Evolutionary conservation across 2,888 invertebrate species (phyloP).

Genomic region (Chloromyia formosa): DNA sequence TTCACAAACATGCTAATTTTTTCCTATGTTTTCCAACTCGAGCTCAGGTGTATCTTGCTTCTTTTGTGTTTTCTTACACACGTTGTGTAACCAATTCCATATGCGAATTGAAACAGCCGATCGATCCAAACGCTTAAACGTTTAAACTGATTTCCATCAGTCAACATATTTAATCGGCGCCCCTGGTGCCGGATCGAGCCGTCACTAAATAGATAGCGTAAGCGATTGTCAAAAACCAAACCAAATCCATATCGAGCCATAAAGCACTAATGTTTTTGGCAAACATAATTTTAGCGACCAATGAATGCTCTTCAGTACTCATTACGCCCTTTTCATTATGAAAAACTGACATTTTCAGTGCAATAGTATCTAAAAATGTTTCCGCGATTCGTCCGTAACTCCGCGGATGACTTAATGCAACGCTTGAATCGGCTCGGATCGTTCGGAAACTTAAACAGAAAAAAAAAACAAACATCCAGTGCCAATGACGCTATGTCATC

Average conservation of each 20-base stretch:
- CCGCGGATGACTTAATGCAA: no score
- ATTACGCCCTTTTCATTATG: neutral
- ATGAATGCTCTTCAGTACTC: neutral
- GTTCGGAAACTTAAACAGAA: neutral
- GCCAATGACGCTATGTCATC: slow-evolving; percentile 31
- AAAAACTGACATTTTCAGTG: neutral
- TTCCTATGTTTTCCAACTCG: neutral
- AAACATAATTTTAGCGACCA: neutral
- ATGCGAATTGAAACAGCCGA: neutral
- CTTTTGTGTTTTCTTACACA: neutral
- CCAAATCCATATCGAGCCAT: neutral
- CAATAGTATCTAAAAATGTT: neutral
- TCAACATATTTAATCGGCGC: neutral
- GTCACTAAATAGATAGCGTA: neutral
- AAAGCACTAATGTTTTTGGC: neutral
- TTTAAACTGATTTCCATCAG: slow-evolving; percentile 3
- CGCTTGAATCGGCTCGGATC: neutral
- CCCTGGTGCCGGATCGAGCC: neutral
- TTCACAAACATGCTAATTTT: neutral
- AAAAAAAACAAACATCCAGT: neutral
- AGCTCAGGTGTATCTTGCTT: neutral
- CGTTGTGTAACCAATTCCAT: slow-evolving; percentile 2
- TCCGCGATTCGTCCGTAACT: neutral
- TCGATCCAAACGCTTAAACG: neutral
- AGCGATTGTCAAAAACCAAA: neutral